phyloP scores from a whole-genome alignment of 2,888 invertebrate genomes.

The Leptarthrus brevirostris region DNA sequence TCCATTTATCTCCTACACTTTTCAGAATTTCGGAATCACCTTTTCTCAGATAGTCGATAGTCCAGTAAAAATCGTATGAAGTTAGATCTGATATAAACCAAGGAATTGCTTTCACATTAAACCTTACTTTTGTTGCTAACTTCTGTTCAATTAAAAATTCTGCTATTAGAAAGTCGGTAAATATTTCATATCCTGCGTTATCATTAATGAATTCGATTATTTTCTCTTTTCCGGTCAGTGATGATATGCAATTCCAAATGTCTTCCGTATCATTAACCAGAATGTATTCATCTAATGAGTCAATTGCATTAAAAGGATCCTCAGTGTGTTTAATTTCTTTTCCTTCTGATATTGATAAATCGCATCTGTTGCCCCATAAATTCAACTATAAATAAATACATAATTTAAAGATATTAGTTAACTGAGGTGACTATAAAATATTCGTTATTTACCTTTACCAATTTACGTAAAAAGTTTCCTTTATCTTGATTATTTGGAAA shows the following conservation, averaged over 20 bases:
- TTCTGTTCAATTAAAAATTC: slow-evolving; percentile 77
- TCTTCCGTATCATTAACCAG: slow-evolving; percentile 72
- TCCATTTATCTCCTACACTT: slow-evolving; percentile 72
- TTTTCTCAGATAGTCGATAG: slow-evolving; percentile 68
- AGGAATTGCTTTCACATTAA: slow-evolving; percentile 89
- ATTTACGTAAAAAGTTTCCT: slow-evolving; percentile 10
- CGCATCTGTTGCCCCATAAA: slow-evolving; percentile 96
- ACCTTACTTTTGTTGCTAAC: slow-evolving; percentile 76
- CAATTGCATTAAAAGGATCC: slow-evolving; percentile 71
- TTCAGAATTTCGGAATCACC: slow-evolving; percentile 60
- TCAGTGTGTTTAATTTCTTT: slow-evolving; percentile 70
- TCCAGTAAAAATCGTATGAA: slow-evolving; percentile 78
- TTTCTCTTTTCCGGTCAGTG: slow-evolving; percentile 55
- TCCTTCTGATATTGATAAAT: slow-evolving; percentile 87
- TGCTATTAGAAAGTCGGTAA: slow-evolving; percentile 88
- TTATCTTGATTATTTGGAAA: slow-evolving; percentile 42
- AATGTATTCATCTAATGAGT: slow-evolving; percentile 71
- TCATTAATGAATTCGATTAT: slow-evolving; percentile 84
- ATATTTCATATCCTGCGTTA: slow-evolving; percentile 93
- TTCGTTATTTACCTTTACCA: slow-evolving; percentile 59
- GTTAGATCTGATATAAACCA: slow-evolving; percentile 97
- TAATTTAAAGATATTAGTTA: not conserved
- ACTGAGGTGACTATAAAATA: not conserved
- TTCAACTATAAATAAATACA: slow-evolving; percentile 70
- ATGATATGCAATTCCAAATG: slow-evolving; percentile 69